These are phyloP conservation scores for Tortrix viridana DNA, from an alignment of 2,888 invertebrate species.

Conservation along the genomic window DNA sequence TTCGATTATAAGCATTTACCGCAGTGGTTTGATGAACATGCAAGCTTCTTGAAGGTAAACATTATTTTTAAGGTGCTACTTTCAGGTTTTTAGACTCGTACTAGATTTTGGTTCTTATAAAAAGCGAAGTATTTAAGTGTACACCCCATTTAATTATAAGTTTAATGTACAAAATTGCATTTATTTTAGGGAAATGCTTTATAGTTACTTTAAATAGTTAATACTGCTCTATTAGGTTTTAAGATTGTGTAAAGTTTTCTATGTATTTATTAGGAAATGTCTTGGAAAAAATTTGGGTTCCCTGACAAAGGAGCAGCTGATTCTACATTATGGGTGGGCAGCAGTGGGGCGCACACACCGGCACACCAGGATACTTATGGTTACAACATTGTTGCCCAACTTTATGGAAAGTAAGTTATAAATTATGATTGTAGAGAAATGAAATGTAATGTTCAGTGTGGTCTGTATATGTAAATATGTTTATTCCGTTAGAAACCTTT, in stretches of 20 bases:
- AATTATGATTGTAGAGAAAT: constrained; percentile 14
- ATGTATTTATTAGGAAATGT: constrained; percentile 52
- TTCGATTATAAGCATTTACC: constrained; percentile 93
- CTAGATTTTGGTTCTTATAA: too few species aligned
- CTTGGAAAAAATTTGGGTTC: constrained; percentile 90
- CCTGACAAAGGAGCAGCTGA: constrained; percentile 86
- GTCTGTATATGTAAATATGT: too few species aligned
- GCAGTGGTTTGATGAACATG: constrained; percentile 85
- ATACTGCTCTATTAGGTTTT: too few species aligned
- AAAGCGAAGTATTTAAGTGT: too few species aligned
- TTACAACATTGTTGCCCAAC: constrained; percentile 95
- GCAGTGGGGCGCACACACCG: constrained; percentile 94
- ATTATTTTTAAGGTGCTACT: not conserved
- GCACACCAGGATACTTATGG: constrained; percentile 98
- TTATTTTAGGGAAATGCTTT: too few species aligned
- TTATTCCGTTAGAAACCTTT: too few species aligned
- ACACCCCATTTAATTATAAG: too few species aligned
- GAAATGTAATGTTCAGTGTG: too few species aligned
- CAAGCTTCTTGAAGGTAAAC: constrained; percentile 84
- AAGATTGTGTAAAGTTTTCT: not conserved
- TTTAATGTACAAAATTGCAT: too few species aligned
- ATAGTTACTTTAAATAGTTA: too few species aligned
- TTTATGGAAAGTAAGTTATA: constrained; percentile 89
- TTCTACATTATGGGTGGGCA: constrained; percentile 95
- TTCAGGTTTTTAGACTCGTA: not conserved